These are phyloP conservation scores for Stylophora pistillata DNA, from an alignment of 64 coral and sea anemone genomes.

Conservation along the genomic window DNA sequence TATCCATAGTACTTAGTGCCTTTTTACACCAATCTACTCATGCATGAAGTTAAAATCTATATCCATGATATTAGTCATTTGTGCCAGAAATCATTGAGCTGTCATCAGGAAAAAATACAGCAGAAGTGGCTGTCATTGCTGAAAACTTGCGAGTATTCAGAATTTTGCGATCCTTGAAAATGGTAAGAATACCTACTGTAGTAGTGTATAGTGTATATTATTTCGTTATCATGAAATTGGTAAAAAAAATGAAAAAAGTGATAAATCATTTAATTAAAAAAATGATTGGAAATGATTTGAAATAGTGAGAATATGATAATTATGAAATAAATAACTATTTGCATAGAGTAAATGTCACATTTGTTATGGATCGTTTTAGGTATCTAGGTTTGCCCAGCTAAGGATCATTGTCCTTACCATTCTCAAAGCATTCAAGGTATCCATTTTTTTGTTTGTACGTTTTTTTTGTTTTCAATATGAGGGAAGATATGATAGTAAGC, in stretches of 20 bases:
- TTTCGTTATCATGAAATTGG: background rate
- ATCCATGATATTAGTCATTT: constrained; percentile 69
- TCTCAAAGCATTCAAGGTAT: constrained; percentile 99
- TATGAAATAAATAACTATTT: too few relatives aligned
- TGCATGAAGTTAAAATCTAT: too few relatives aligned
- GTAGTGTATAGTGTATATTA: too few relatives aligned
- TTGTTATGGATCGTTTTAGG: constrained; percentile 48
- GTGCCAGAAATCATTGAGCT: constrained; percentile 92
- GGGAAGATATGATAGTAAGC: too few relatives aligned
- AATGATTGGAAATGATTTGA: too few relatives aligned
- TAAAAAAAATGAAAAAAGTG: background rate
- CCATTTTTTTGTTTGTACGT: too few relatives aligned
- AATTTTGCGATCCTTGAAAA: constrained; percentile 89
- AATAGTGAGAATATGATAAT: too few relatives aligned
- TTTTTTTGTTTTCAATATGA: too few relatives aligned
- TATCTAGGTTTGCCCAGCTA: constrained; percentile 97
- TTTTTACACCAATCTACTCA: too few relatives aligned
- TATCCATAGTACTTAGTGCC: too few relatives aligned
- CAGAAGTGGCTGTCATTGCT: constrained; percentile 88
- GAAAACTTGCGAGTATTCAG: constrained; percentile 95
- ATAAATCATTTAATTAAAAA: too few relatives aligned
- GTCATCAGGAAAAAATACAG: constrained; percentile 70
- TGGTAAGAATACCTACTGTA: constrained; percentile 15
- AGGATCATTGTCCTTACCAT: constrained; percentile 98
- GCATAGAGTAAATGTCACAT: too few relatives aligned